A percentile compares a stretch with the other conserved stretches of the same genome.
Evolutionary conservation across 2,888 invertebrate species (phyloP).

Genomic region (Andrena hattorfiana): DNA sequence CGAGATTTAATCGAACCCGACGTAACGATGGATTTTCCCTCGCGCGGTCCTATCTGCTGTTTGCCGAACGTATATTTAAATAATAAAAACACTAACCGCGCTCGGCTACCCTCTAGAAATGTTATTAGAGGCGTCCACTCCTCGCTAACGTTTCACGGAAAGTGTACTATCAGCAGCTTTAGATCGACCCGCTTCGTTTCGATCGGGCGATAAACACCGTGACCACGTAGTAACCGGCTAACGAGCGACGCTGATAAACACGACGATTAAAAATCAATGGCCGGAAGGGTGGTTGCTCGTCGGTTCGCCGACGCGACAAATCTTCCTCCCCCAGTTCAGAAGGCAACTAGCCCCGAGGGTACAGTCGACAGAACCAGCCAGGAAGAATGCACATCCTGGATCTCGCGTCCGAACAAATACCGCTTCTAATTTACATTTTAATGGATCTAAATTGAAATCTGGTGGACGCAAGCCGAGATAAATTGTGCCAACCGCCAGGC

Average conservation of each 20-base stretch:
- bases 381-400: conserved; percentile 59
- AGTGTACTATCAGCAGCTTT: background rate
- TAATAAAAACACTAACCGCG: too few relatives aligned
- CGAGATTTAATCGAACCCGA: background rate
- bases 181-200: conserved; percentile 7
- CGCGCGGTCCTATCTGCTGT: background rate
- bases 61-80: background rate
- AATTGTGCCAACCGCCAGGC: conserved; percentile 54
- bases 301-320: conserved; percentile 48
- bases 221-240: background rate
- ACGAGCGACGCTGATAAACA: conserved; percentile 14
- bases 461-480: conserved; percentile 63
- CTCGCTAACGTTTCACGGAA: background rate
- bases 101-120: too few relatives aligned
- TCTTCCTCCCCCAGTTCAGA: conserved; percentile 20
- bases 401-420: conserved; percentile 69
- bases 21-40: background rate
- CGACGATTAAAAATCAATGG: conserved; percentile 39
- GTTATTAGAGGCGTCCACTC: background rate
- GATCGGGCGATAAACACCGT: conserved; percentile 19
- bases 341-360: conserved; percentile 31
- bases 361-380: conserved; percentile 40
- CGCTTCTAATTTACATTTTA: conserved; percentile 77
- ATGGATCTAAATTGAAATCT: conserved; percentile 81
- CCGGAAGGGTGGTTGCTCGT: conserved; percentile 17